Evolutionary conservation across 2,113 vertebrate species (phyloP), one percentile per base, ranked within the genome.

Genomic region (Pycnonotus jocosus): DNA sequence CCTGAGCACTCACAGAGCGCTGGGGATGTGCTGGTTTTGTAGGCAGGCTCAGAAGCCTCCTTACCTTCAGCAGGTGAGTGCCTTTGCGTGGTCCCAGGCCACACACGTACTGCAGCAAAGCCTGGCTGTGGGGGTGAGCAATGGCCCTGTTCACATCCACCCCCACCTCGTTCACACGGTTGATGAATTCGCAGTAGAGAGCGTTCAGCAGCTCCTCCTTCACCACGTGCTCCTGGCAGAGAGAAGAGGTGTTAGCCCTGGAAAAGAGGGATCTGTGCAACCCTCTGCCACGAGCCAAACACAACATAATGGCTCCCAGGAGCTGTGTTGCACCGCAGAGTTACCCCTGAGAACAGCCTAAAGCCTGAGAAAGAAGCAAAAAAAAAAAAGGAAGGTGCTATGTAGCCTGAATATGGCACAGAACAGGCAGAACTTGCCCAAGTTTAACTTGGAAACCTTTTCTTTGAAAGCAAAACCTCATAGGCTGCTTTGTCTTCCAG

Each of bases 161-260:
- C 24, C 99, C 99, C 51, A 99, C 99, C 96, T 99, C 99, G 25
- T 99, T 99, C 84, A 99, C 99, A 22, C 99, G 98, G 97, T 99
- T 99, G 92, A 99, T 99, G 96, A 99, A 99, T 84, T 99, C 99
- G 80, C 98, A 99, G 97, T 99, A 99, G 42, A 99, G 98, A 12
- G 99, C 98, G 2, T 92, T 98, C 62, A 99, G 98, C 94, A 99
- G 97, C 33, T 99, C 99, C 85, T 99, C 99, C 97, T 99, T 99
- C 89, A 99, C 98, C 86, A 99, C 99, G 14, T 99, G 99, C 57
- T 99, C 99, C 99, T 99, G 95, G 83, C 15, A 30, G 95, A 88
- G 95, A 90, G 14, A 54, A 77, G 73, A 61, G 73, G 76, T 2
- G 17, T 81, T 93, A 86, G 95, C 56, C 38, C 74, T 1, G 4